Base-by-base conservation (phyloP, 2,113 vertebrate species). In the Tenrec ecaudatus region DNA sequence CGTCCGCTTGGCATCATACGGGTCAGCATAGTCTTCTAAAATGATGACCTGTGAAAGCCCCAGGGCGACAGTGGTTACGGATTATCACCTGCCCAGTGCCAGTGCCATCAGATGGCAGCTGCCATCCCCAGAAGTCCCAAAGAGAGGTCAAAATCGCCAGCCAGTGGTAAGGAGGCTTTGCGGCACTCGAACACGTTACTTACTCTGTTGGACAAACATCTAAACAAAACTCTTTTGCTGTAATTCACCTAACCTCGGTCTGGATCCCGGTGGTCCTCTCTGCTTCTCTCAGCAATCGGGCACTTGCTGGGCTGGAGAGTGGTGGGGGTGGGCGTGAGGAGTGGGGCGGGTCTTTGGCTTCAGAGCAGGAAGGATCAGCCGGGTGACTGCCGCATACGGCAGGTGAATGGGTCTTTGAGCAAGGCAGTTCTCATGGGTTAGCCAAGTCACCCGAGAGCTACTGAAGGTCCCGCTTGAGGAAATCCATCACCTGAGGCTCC, bases 1-100 rank as follows among this genome's bases (percentile, higher is more conserved):
- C 2, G 99, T 99, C 92, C 98, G 98, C 86, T 99, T 99, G 17
- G 99, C 99, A 2, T 99, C 99, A 0, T 99, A 99, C 2, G 99
- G 99, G 95, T 99, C 99, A 0, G 99, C 99, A 0, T 99, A 99
- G 97, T 99, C 99, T 96, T 99, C 99, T 95, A 99, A 95, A 92
- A 99, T 99, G 76, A 99, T 99, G 95, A 99, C 98, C 99, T 99
- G 92, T 38, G 2, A n/a, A 27, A 58, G 43, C 88, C 31, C 23
- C 69, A 73, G 69, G 57, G n/a, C 53, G 36, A 62, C 17, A 71
- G 66, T 33, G 38, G 76, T 40, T n/a, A 25, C 57, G 12, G 40
- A 29, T 12, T 3, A 25, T 19, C n/a, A 57, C 1, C 19, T 0
- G 12, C 10, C 58, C 27, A 82, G 77, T 1, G 9, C n/a, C 80